Conservation (phyloP, 2,888 invertebrate genomes). For the Anoplius nigerrimus region DNA sequence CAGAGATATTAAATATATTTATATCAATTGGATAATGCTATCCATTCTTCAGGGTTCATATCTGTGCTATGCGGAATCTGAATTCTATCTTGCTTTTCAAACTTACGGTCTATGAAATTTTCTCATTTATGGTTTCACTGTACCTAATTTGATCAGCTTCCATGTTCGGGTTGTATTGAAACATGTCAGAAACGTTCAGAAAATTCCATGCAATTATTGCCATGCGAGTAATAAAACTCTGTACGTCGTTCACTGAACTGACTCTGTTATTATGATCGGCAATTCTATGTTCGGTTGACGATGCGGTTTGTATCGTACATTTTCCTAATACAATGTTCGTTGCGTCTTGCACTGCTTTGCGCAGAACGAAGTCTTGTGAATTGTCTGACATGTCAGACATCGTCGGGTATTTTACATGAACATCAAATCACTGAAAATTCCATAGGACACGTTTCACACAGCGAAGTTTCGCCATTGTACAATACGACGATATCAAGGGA, state of each 20-base stretch:
- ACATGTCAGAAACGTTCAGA: conserved; percentile 46
- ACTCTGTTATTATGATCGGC: conserved; percentile 3
- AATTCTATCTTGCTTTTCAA: background rate
- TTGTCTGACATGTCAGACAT: background rate
- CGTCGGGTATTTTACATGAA: background rate
- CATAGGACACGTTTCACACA: background rate
- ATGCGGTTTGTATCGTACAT: conserved; percentile 2
- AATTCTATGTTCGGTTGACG: conserved; percentile 2
- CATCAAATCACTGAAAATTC: background rate
- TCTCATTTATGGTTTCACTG: background rate
- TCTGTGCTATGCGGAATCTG: background rate
- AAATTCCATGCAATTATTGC: conserved; percentile 55
- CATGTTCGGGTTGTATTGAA: conserved; percentile 3
- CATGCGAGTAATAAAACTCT: conserved; percentile 51
- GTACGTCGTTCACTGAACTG: conserved; percentile 20
- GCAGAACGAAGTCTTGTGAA: conserved; percentile 40
- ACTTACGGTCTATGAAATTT: background rate
- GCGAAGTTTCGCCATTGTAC: background rate
- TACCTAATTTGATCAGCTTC: background rate
- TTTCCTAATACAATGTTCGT: conserved; percentile 35
- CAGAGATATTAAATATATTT: conserved; percentile 38
- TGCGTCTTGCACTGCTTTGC: conserved; percentile 48
- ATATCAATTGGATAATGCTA: conserved; percentile 24
- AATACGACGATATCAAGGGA: background rate
- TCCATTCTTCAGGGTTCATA: background rate